phyloP scores from a whole-genome alignment of 2,888 invertebrate genomes.

The Tenthredo distinguenda region DNA sequence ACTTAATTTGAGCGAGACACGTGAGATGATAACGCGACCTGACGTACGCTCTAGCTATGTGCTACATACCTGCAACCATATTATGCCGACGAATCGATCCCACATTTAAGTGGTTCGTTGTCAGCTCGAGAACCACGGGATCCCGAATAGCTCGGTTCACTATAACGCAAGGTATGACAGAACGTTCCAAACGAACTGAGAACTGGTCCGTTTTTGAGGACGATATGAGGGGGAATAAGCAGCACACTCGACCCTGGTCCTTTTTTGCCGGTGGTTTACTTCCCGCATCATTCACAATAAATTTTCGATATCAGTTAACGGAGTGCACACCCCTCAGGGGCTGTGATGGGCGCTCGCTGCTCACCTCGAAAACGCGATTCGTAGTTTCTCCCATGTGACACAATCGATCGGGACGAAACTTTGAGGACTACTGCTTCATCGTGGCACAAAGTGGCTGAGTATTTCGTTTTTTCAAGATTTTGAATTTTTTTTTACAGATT shows the following conservation, averaged over 20 bases:
- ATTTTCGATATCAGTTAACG: not conserved
- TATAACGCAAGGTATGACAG: not conserved
- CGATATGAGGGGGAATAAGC: not conserved
- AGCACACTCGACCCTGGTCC: not conserved
- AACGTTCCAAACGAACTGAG: not conserved
- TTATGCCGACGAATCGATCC: not conserved
- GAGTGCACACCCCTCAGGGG: not conserved
- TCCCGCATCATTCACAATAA: not conserved
- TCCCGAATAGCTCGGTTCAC: not conserved
- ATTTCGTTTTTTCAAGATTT: too few species aligned
- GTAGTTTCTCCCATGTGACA: too few species aligned
- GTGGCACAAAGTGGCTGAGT: too few species aligned
- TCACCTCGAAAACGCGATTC: too few species aligned
- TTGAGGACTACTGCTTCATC: too few species aligned
- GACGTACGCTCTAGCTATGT: not conserved
- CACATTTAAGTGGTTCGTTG: conserved; percentile 22
- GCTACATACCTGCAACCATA: not conserved
- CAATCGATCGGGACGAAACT: too few species aligned
- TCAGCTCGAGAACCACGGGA: not conserved
- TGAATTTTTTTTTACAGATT: too few species aligned
- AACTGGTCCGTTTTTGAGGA: not conserved
- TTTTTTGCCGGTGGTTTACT: not conserved
- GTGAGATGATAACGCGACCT: not conserved
- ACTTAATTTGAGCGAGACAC: conserved; percentile 14
- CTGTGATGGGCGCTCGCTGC: too few species aligned